Percentiles rank a stretch among this genome's conserved stretches.
phyloP scores from a whole-genome alignment of 2,113 vertebrate genomes.

The Onychorhynchus coronatus region DNA sequence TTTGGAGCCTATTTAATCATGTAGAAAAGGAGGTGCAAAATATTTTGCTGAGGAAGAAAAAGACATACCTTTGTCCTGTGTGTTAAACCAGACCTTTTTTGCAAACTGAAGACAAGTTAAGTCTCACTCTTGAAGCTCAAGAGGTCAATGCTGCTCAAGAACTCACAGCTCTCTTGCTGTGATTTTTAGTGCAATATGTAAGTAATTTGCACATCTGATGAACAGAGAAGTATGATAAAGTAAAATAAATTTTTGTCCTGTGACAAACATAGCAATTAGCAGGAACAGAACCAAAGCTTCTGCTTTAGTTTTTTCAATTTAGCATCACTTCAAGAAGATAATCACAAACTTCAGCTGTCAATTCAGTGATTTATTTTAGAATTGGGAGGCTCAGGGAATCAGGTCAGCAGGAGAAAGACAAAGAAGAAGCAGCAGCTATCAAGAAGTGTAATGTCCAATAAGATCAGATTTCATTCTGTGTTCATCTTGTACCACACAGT shows the following conservation, averaged over 20 bases:
- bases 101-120: slow-evolving; percentile 9
- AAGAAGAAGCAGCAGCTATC: slow-evolving; percentile 47
- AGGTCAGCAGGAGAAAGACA: slow-evolving; percentile 38
- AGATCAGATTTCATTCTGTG: slow-evolving; percentile 17
- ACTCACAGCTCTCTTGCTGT: background rate
- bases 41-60: slow-evolving; percentile 10
- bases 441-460: slow-evolving; percentile 51
- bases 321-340: slow-evolving; percentile 1
- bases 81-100: slow-evolving; percentile 17
- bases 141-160: background rate
- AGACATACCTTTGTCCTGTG: background rate
- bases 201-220: slow-evolving; percentile 32
- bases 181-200: slow-evolving; percentile 33
- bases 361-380: slow-evolving; percentile 4
- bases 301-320: background rate
- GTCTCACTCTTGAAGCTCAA: slow-evolving; percentile 14
- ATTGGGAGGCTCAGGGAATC: slow-evolving; percentile 11
- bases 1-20: background rate
- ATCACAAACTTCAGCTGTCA: background rate
- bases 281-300: background rate
- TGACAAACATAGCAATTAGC: background rate
- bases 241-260: background rate
- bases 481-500: slow-evolving; percentile 16
- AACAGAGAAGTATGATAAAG: background rate
- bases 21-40: background rate